Conservation (phyloP, 2,797 vertebrate species). For the Protosalanx chinensis region DNA sequence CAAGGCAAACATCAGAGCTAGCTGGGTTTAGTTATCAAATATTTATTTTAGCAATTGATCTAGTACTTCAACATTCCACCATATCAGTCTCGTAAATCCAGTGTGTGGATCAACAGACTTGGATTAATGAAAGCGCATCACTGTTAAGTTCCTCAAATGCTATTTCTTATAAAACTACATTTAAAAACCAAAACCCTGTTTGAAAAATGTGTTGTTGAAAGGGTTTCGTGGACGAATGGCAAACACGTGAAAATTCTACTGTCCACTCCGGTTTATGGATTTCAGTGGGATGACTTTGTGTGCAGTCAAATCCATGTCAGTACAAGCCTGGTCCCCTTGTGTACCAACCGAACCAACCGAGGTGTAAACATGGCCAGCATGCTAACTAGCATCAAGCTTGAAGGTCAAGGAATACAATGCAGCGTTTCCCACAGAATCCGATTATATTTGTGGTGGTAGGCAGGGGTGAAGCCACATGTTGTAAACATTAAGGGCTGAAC, state of each 20-base stretch:
- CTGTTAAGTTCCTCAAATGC: neutral
- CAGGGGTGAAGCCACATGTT: neutral
- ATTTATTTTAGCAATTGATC: neutral
- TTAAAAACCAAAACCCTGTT: too few species aligned
- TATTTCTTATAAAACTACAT: too few species aligned
- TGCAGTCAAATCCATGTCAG: constrained; percentile 46
- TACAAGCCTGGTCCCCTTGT: constrained; percentile 53
- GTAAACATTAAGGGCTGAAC: too few species aligned
- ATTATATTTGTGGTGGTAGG: too few species aligned
- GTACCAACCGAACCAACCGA: constrained; percentile 43
- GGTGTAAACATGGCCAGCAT: constrained; percentile 63
- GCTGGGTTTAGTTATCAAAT: neutral
- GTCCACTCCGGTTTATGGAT: neutral
- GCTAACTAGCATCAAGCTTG: constrained; percentile 50
- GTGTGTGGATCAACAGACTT: neutral
- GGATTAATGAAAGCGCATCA: neutral
- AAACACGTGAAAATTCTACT: neutral
- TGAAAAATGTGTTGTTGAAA: neutral
- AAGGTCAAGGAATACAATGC: constrained; percentile 32
- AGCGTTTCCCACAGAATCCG: neutral
- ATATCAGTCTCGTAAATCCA: neutral
- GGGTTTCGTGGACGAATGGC: neutral
- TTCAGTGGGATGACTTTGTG: constrained; percentile 16
- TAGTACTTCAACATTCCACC: neutral
- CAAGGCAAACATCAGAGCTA: neutral